A percentile compares a stretch with the other conserved stretches of the same genome.
These are phyloP conservation scores for Falco concolor DNA, from an alignment of 2,797 vertebrate species.

Conservation along the genomic window DNA sequence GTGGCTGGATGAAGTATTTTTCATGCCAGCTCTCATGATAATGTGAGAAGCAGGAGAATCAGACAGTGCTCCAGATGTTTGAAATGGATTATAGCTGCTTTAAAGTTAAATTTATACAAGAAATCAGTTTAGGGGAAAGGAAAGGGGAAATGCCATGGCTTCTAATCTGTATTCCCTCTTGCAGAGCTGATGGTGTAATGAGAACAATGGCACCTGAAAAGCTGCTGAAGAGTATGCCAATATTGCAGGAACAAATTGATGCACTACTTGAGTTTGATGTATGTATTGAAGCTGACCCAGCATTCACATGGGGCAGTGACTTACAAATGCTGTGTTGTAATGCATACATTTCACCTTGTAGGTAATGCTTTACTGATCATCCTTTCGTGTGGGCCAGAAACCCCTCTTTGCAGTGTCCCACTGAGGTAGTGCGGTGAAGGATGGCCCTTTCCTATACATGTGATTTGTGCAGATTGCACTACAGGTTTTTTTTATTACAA, in stretches of 20 bases:
- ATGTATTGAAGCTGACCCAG: slow-evolving; percentile 63
- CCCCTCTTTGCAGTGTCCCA: background rate
- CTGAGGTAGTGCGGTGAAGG: background rate
- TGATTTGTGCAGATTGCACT: background rate
- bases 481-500: background rate
- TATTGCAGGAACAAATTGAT: slow-evolving; percentile 95
- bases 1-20: background rate
- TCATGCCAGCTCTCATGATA: background rate
- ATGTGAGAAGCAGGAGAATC: background rate
- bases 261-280: slow-evolving; percentile 97
- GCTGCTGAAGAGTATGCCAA: slow-evolving; percentile 95
- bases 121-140: background rate
- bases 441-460: background rate
- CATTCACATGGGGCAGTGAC: background rate
- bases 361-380: background rate
- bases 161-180: slow-evolving; percentile 1
- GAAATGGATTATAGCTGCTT: background rate
- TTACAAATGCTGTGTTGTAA: background rate
- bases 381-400: background rate
- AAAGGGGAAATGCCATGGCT: background rate
- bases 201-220: slow-evolving; percentile 96
- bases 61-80: background rate
- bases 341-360: background rate
- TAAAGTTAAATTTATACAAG: background rate
- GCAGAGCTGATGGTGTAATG: slow-evolving; percentile 94